Evolutionary conservation across 2,113 vertebrate genomes (phyloP).

Genomic region (Heptranchias perlo): DNA sequence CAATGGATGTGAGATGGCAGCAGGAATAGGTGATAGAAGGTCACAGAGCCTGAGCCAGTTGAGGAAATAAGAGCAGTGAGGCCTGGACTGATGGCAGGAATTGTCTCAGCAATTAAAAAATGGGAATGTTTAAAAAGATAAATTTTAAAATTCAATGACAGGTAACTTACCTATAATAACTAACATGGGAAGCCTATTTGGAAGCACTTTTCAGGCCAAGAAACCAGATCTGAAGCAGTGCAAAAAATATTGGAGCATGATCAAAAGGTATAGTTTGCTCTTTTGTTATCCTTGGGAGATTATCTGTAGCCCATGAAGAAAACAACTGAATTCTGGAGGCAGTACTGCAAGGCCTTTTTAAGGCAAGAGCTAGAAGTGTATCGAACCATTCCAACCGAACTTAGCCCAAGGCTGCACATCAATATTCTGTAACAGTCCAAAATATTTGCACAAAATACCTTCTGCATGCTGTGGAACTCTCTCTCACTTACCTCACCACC

Average conservation of each 20-base stretch:
- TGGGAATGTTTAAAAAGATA: background rate
- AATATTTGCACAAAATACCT: background rate
- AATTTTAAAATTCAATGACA: background rate
- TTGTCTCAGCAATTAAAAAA: background rate
- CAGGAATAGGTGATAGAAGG: background rate
- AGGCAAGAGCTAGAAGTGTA: background rate
- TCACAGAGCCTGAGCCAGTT: background rate
- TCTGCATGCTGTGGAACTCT: too few species aligned
- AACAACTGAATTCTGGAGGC: background rate
- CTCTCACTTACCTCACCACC: background rate
- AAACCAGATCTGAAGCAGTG: background rate
- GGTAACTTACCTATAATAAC: background rate
- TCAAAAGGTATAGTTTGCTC: background rate
- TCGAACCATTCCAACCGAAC: background rate
- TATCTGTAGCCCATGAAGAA: background rate
- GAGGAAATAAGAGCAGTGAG: background rate
- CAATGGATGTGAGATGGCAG: too few species aligned
- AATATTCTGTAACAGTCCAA: background rate
- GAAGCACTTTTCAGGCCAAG: too few species aligned
- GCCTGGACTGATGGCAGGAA: background rate
- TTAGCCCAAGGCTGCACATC: background rate
- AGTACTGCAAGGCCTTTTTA: background rate
- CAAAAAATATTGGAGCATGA: background rate
- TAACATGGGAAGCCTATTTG: background rate
- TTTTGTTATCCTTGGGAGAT: background rate